These are phyloP conservation scores for Chlorocebus sabaeus DNA, from an alignment of 2,113 vertebrate genomes.

Conservation along the genomic window DNA sequence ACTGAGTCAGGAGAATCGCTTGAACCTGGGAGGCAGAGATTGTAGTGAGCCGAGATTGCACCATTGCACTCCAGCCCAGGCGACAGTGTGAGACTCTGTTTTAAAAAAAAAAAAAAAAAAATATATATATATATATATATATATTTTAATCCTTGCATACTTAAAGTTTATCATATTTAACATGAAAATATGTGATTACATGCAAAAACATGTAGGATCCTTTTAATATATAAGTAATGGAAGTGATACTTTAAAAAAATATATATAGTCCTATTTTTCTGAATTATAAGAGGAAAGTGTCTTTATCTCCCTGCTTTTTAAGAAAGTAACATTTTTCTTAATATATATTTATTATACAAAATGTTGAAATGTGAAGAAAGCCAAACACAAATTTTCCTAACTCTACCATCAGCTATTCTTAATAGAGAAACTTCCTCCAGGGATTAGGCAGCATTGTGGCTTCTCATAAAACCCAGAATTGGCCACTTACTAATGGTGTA, in stretches of 20 bases:
- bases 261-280: not conserved
- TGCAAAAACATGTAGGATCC: not conserved
- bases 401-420: not conserved
- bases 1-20: too few relatives aligned
- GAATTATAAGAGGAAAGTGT: not conserved
- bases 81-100: too few relatives aligned
- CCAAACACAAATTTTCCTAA: not conserved
- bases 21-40: too few relatives aligned
- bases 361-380: not conserved
- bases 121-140: too few relatives aligned
- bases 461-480: not conserved
- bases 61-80: too few relatives aligned
- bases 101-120: too few relatives aligned
- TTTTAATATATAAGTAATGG: not conserved
- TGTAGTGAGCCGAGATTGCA: too few relatives aligned
- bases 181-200: not conserved
- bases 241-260: not conserved
- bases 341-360: not conserved
- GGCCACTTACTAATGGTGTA: not conserved
- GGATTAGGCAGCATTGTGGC: not conserved
- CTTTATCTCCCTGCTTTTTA: not conserved
- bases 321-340: not conserved
- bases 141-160: not conserved
- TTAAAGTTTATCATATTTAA: not conserved
- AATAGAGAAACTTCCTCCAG: not conserved